A percentile compares a stretch with the other conserved stretches of the same genome.
These are phyloP conservation scores for Alfaro cultratus DNA, from an alignment of 2,797 vertebrate genomes.

Conservation along the genomic window DNA sequence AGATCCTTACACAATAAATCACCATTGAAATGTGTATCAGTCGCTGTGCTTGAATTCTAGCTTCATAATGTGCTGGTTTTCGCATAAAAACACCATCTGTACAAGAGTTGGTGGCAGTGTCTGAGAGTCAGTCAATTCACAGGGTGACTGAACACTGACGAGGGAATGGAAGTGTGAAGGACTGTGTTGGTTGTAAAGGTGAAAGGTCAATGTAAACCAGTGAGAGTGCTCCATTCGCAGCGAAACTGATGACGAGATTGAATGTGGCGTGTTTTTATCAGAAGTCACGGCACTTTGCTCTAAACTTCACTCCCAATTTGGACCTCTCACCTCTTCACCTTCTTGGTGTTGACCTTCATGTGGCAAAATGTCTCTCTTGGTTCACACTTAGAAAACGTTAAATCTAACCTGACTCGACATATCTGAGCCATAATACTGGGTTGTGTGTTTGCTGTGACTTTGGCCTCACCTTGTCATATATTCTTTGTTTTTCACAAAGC, in stretches of 20 bases:
- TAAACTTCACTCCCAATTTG: slow-evolving; percentile 42
- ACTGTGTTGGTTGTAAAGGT: neutral
- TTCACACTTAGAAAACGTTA: slow-evolving; percentile 20
- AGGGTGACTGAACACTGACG: neutral
- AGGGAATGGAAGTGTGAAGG: neutral
- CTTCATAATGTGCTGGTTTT: neutral
- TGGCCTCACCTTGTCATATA: neutral
- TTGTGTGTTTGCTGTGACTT: slow-evolving; percentile 19
- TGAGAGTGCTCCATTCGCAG: slow-evolving; percentile 20
- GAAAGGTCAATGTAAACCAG: neutral
- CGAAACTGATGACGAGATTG: slow-evolving; percentile 36
- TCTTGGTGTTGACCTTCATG: slow-evolving; percentile 19
- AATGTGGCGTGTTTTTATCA: slow-evolving; percentile 54
- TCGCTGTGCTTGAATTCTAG: neutral
- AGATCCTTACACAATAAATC: neutral
- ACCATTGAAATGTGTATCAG: neutral
- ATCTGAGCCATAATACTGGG: slow-evolving; percentile 1
- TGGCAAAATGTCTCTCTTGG: slow-evolving; percentile 11
- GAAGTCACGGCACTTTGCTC: slow-evolving; percentile 37
- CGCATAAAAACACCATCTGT: neutral
- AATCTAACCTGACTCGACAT: slow-evolving; percentile 15
- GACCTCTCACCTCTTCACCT: slow-evolving; percentile 25
- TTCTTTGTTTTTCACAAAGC: neutral
- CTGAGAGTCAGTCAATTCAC: neutral
- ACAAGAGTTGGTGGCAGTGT: neutral